A percentile compares a stretch with the other conserved stretches of the same genome.
Conservation (phyloP, 2,797 vertebrate species). For the Hypotaenidia philippensis region DNA sequence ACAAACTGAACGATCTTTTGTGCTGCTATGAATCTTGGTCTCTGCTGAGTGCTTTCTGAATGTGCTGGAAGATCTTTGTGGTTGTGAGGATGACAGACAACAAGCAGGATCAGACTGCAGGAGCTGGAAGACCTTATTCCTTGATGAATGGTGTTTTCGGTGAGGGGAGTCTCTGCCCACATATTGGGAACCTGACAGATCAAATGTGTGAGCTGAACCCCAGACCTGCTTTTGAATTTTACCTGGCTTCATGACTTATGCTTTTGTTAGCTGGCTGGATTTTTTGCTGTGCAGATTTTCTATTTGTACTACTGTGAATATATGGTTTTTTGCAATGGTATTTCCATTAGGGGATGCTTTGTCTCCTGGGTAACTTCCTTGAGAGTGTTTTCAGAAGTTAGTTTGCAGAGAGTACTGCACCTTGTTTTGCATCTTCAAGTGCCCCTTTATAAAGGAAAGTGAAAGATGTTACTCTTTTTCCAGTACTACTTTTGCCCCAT, state of each 20-base stretch:
- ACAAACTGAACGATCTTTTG: not conserved
- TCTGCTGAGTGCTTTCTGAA: not conserved
- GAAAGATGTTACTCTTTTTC: not conserved
- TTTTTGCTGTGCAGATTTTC: not conserved
- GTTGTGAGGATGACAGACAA: not conserved
- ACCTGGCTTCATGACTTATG: not conserved
- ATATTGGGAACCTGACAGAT: not conserved
- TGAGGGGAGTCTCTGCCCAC: not conserved
- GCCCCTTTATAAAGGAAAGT: not conserved
- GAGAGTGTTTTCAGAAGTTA: not conserved
- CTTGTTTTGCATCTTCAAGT: not conserved
- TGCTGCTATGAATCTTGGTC: not conserved
- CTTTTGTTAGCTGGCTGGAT: not conserved
- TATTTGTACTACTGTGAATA: not conserved
- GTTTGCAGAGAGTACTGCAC: not conserved
- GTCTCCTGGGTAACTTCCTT: not conserved
- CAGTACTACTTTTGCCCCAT: not conserved
- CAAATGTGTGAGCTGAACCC: not conserved
- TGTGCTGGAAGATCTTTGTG: not conserved
- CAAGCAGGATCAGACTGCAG: not conserved
- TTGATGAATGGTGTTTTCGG: not conserved
- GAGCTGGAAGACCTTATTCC: not conserved
- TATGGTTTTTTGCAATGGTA: not conserved
- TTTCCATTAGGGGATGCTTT: not conserved
- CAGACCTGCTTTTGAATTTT: not conserved